These are phyloP conservation scores for Eristalinus sepulchralis DNA, from an alignment of 2,888 invertebrate species.

Conservation along the genomic window DNA sequence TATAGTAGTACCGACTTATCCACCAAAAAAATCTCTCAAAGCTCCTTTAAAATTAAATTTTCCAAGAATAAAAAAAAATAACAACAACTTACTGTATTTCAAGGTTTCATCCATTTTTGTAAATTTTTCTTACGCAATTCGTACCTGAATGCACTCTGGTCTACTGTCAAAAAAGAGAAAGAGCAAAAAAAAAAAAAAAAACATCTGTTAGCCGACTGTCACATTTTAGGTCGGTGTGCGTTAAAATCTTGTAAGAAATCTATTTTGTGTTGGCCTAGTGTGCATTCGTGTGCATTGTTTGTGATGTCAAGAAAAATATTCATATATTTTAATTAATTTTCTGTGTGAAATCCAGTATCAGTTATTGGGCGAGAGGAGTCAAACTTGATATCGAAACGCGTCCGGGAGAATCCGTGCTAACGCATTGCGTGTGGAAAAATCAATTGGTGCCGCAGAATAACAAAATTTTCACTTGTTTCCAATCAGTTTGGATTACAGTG, in stretches of 20 bases:
- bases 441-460: slow-evolving; percentile 32
- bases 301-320: slow-evolving; percentile 67
- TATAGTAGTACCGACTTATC: too few relatives aligned
- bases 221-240: slow-evolving; percentile 40
- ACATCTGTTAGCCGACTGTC: slow-evolving; percentile 58
- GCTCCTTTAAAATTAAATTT: too few relatives aligned
- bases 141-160: not conserved
- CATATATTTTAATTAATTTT: slow-evolving; percentile 63
- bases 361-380: slow-evolving; percentile 38
- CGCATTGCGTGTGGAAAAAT: slow-evolving; percentile 50
- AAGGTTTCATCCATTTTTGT: not conserved
- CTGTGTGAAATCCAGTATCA: slow-evolving; percentile 63
- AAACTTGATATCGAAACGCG: slow-evolving; percentile 40
- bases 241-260: slow-evolving; percentile 44
- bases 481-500: not conserved
- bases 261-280: slow-evolving; percentile 54
- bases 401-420: slow-evolving; percentile 14
- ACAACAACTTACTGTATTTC: too few relatives aligned
- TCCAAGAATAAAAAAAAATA: too few relatives aligned
- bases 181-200: slow-evolving; percentile 11
- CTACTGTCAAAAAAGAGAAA: slow-evolving; percentile 13
- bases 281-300: slow-evolving; percentile 71
- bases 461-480: slow-evolving; percentile 41
- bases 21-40: too few relatives aligned
- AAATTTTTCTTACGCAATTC: not conserved